phyloP scores from a whole-genome alignment of 92 coral and sea anemone genomes.

The Micromussa lordhowensis region DNA sequence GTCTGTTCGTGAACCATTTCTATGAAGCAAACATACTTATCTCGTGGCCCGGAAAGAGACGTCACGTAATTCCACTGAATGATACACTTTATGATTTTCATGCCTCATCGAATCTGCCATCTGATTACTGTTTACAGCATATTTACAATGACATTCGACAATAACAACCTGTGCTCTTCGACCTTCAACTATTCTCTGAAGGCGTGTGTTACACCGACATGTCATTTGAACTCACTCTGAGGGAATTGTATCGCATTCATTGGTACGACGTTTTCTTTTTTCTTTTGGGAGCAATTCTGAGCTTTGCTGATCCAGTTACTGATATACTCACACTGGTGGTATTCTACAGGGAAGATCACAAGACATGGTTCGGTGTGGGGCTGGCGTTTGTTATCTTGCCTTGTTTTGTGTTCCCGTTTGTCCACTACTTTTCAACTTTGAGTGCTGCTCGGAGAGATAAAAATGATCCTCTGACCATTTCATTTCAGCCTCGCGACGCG shows the following conservation, averaged over 20 bases:
- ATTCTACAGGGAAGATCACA: slow-evolving; percentile 28
- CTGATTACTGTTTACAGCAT: too few relatives aligned
- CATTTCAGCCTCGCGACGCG: not conserved
- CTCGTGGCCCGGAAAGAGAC: not conserved
- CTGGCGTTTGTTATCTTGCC: slow-evolving; percentile 43
- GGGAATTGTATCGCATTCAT: slow-evolving; percentile 22
- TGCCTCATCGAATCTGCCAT: not conserved
- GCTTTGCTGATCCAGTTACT: slow-evolving; percentile 52
- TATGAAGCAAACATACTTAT: too few relatives aligned
- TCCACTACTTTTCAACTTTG: slow-evolving; percentile 8
- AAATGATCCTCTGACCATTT: not conserved
- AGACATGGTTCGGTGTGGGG: slow-evolving; percentile 52
- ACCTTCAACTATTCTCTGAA: not conserved
- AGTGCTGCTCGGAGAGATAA: not conserved
- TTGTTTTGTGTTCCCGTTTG: slow-evolving; percentile 18
- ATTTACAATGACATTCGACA: too few relatives aligned
- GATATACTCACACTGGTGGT: slow-evolving; percentile 32
- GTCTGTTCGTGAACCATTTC: too few relatives aligned
- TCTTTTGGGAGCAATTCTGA: slow-evolving; percentile 11
- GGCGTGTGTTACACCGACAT: not conserved
- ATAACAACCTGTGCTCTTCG: too few relatives aligned
- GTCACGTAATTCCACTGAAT: not conserved
- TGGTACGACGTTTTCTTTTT: slow-evolving; percentile 38
- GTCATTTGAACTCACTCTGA: slow-evolving; percentile 36
- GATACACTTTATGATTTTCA: not conserved